Conservation (phyloP, 2,797 vertebrate species). For the Epinephelus awoara region DNA sequence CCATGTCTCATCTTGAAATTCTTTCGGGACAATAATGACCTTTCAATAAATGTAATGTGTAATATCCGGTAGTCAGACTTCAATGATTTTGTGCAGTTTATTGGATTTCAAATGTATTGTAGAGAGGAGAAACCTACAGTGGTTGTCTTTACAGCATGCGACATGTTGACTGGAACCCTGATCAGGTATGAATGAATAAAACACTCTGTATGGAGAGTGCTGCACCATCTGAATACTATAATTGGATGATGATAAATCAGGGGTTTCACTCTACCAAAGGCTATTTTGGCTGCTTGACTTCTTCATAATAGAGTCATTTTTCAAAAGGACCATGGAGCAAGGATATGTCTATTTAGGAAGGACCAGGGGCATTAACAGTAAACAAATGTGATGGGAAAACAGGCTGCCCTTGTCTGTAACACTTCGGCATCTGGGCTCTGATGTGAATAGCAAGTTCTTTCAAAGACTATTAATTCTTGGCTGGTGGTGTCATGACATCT, state of each 20-base stretch:
- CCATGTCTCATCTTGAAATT: neutral
- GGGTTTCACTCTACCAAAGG: constrained; percentile 45
- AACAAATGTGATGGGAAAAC: constrained; percentile 48
- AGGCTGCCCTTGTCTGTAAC: neutral
- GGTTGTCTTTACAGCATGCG: neutral
- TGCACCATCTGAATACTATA: constrained; percentile 52
- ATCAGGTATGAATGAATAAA: constrained; percentile 2
- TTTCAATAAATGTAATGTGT: neutral
- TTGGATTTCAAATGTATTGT: neutral
- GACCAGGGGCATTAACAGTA: constrained; percentile 54
- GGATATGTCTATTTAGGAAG: constrained; percentile 63
- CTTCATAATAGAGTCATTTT: constrained; percentile 70
- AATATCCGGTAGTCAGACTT: neutral
- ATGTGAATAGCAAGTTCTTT: neutral
- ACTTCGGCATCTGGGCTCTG: neutral
- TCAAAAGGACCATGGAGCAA: constrained; percentile 50
- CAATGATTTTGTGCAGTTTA: neutral
- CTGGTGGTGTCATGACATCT: neutral
- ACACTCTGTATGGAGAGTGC: constrained; percentile 2
- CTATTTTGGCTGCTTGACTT: constrained; percentile 60
- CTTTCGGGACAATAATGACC: neutral
- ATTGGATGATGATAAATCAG: constrained; percentile 65
- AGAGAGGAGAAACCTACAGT: neutral
- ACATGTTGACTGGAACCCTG: neutral
- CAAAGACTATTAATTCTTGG: neutral